Percentiles rank a stretch among this genome's conserved stretches.
These are phyloP conservation scores for Parthenolecanium corni DNA, from an alignment of 2,888 invertebrate species.

Conservation along the genomic window DNA sequence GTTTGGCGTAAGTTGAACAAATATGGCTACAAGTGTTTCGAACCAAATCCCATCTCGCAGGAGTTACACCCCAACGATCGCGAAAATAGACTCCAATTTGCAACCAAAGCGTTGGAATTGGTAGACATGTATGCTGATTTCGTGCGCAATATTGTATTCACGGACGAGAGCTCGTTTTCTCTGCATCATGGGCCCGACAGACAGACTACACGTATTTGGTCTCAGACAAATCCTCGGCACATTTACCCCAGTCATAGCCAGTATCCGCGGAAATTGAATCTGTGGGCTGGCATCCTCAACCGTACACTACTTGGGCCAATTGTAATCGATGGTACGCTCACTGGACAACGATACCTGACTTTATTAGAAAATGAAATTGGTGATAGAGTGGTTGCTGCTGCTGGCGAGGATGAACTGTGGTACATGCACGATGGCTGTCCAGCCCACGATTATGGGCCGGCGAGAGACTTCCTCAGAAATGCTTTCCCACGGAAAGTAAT, in stretches of 20 bases:
- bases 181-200: neutral
- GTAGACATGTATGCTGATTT: neutral
- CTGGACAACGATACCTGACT: neutral
- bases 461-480: neutral
- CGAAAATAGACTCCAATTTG: neutral
- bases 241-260: neutral
- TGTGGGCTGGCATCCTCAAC: neutral
- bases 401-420: neutral
- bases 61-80: neutral
- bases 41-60: neutral
- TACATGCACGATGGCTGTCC: no score
- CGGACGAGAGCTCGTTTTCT: neutral
- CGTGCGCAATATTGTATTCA: neutral
- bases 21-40: neutral
- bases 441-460: neutral
- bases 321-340: neutral
- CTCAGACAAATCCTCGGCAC: neutral
- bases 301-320: neutral
- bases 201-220: neutral
- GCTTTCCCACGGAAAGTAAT: neutral
- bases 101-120: neutral
- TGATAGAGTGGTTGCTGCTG: neutral
- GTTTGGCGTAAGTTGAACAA: neutral
- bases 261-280: neutral
- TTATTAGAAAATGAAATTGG: neutral